A percentile compares a stretch with the other conserved stretches of the same genome.
Conservation (phyloP, 1,140 invertebrate species). For the Bombus polaris region DNA sequence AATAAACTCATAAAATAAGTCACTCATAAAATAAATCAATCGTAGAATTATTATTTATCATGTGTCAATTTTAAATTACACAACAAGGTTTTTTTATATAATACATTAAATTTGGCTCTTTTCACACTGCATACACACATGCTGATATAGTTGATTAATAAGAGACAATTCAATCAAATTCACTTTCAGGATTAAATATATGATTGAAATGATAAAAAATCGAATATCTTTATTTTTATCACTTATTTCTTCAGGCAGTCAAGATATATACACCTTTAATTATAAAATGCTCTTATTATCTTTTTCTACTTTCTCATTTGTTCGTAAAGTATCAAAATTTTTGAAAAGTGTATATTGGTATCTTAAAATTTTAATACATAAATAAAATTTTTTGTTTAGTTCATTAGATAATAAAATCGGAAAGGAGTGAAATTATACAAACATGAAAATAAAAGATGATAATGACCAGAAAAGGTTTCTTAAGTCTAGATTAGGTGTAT, state of each 20-base stretch:
- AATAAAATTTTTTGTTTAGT: background rate
- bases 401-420: background rate
- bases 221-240: constrained; percentile 8
- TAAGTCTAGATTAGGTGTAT: constrained; percentile 20
- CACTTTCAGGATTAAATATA: background rate
- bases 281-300: background rate
- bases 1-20: constrained; percentile 1
- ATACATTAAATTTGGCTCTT: constrained; percentile 6
- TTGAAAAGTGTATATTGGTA: background rate
- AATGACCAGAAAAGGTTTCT: constrained; percentile 18
- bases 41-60: background rate
- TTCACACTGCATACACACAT: background rate
- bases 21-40: background rate
- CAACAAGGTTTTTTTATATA: background rate
- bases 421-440: background rate
- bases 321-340: constrained; percentile 20
- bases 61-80: background rate
- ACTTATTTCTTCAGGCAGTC: background rate
- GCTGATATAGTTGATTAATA: constrained; percentile 13
- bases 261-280: constrained; percentile 40
- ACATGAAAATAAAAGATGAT: background rate
- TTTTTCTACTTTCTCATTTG: background rate
- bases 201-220: constrained; percentile 24
- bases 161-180: constrained; percentile 19
- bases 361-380: background rate